These are phyloP conservation scores for Parapsyche elsis DNA, from an alignment of 1,140 invertebrate genomes.

Conservation along the genomic window DNA sequence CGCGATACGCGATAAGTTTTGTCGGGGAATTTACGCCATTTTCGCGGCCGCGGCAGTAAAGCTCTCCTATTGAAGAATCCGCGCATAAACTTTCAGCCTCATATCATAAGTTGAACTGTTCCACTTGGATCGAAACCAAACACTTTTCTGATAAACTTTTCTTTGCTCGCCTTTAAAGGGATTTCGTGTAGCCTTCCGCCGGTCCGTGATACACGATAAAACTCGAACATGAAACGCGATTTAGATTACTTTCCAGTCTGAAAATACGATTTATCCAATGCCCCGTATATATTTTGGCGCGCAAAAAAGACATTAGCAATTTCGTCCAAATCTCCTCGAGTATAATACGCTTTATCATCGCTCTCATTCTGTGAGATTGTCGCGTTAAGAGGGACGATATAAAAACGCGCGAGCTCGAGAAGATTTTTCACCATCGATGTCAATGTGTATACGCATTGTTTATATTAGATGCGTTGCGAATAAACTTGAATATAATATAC, in stretches of 20 bases:
- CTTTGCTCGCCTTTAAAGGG: constrained; percentile 43
- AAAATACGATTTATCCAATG: constrained; percentile 26
- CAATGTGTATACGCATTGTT: no score
- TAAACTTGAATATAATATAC: no score
- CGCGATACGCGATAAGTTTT: constrained; percentile 5
- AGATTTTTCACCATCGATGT: no score
- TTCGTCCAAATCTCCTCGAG: constrained; percentile 1
- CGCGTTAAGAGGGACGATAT: not conserved
- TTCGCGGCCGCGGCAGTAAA: constrained; percentile 40
- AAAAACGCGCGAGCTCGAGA: no score
- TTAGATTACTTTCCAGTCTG: constrained; percentile 26
- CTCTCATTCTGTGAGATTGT: not conserved
- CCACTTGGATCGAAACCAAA: constrained; percentile 54
- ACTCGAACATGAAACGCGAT: constrained; percentile 35
- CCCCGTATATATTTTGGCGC: not conserved
- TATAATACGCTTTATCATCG: constrained; percentile 21
- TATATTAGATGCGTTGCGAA: no score
- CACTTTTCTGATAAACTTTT: constrained; percentile 54
- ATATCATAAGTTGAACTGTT: constrained; percentile 51
- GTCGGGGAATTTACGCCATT: constrained; percentile 38
- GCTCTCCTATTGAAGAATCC: constrained; percentile 41
- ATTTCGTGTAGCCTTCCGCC: constrained; percentile 42
- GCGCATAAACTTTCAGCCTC: constrained; percentile 44
- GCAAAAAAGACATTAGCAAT: constrained; percentile 20
- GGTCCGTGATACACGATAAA: constrained; percentile 33